Base-by-base conservation (phyloP, 2,888 invertebrate species). In the Sphaerophoria taeniata region DNA sequence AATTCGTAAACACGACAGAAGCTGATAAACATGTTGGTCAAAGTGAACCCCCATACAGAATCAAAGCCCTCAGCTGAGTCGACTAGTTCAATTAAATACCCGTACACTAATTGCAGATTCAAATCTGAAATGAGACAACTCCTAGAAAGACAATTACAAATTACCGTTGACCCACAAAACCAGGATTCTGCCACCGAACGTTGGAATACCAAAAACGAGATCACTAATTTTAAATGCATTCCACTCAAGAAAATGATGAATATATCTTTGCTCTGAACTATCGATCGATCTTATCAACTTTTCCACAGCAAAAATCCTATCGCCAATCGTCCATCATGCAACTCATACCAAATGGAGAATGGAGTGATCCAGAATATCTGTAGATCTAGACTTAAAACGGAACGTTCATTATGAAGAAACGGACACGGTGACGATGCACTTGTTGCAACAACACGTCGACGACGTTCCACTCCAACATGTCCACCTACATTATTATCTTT, bases 401-500 rank as follows among this genome's bases (percentile, higher is more conserved):
- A 47, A 33, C 33, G 39, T 56, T 11, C 65, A 43, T n/a, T n/a
- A n/a, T n/a, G 53, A 65, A 53, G 70, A 63, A 47, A 34, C 12
- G 16, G 65, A 34, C 56, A 56, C 56, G 61, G 77, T 61, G 60
- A 67, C 78, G 72, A 49, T 79, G 83, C 83, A 83, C 79, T 83
- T 83, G 83, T 83, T 65, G 65, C 65, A 55, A n/a, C 77, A 24
- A 24, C 24, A 24, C 9, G 9, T 6, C 39, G 39, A 69, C 61
- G 67, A 65, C 76, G 55, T 74, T 79, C 43, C 74, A 71, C 74
- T 79, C 43, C 74, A 71, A 84, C 76, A 80, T 84, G 79, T 84
- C 84, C 84, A 84, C 79, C 80, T 79, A 75, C 84, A 61, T 75
- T 76, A 72, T 72, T 61, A 77, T 78, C 67, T 47, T 76, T 84